These are phyloP conservation scores for Podarcis cretensis DNA, from an alignment of 2,113 vertebrate genomes.

Conservation along the genomic window DNA sequence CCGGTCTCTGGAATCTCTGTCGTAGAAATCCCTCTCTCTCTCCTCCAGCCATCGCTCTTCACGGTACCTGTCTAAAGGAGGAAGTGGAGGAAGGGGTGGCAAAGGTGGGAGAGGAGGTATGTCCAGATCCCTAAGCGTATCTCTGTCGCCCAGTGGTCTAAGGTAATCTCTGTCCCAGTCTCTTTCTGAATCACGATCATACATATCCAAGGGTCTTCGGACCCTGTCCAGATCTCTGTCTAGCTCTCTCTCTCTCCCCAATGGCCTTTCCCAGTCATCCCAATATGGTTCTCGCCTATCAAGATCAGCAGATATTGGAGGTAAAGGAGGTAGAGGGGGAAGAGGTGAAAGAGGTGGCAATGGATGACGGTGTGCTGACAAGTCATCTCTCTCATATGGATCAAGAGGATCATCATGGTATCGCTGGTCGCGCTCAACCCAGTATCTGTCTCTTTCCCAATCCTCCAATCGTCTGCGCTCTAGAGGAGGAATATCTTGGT, in stretches of 20 bases:
- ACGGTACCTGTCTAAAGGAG: constrained; percentile 84
- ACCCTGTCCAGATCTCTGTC: constrained; percentile 80
- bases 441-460: constrained; percentile 83
- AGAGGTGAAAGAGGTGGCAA: constrained; percentile 66
- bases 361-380: constrained; percentile 78
- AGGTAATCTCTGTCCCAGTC: constrained; percentile 83
- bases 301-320: constrained; percentile 80
- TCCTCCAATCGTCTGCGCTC: constrained; percentile 77
- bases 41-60: constrained; percentile 88
- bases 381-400: constrained; percentile 83
- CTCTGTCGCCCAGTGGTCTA: constrained; percentile 83
- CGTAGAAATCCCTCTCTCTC: constrained; percentile 84
- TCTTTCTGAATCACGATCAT: constrained; percentile 79
- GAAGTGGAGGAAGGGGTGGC: constrained; percentile 78
- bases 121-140: constrained; percentile 82
- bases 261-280: constrained; percentile 80
- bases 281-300: constrained; percentile 77
- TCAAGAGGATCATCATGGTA: constrained; percentile 83
- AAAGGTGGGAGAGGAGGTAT: constrained; percentile 81
- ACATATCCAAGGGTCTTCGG: constrained; percentile 81
- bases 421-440: constrained; percentile 84
- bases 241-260: constrained; percentile 71
- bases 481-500: constrained; percentile 73
- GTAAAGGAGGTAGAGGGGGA: constrained; percentile 77
- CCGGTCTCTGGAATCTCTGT: constrained; percentile 83